Conservation (phyloP, 2,888 invertebrate genomes). For the Aphrophora alni region DNA sequence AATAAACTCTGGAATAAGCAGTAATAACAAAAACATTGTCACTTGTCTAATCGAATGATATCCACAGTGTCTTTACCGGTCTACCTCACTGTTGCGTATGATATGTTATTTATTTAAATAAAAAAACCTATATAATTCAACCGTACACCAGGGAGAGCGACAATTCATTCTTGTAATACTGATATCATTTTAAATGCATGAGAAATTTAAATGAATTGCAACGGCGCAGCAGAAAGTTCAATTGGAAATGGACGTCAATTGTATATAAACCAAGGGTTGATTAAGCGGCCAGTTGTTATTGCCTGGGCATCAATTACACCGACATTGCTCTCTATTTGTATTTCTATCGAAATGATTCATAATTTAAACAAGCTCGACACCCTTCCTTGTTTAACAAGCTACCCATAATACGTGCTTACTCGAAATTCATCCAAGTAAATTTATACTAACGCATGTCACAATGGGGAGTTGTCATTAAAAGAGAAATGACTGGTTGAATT, state of each 20-base stretch:
- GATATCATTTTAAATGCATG: background rate
- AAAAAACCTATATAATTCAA: too few species aligned
- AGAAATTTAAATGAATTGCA: background rate
- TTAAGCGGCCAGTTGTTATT: background rate
- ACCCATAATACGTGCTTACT: background rate
- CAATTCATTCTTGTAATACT: background rate
- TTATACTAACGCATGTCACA: too few species aligned
- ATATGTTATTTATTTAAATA: too few species aligned
- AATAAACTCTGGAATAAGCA: too few species aligned
- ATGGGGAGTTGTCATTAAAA: too few species aligned
- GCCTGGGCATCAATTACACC: background rate
- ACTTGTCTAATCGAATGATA: too few species aligned
- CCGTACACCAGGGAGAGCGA: background rate
- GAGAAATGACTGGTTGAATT: too few species aligned
- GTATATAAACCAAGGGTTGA: background rate
- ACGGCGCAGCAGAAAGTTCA: background rate
- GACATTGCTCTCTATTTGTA: background rate
- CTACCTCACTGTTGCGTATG: too few species aligned
- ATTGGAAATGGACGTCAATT: background rate
- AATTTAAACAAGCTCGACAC: background rate
- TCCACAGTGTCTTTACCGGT: too few species aligned
- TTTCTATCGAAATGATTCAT: background rate
- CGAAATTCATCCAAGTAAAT: background rate
- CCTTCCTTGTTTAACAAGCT: background rate
- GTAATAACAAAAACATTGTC: too few species aligned